These are phyloP conservation scores for Xanthia icteritia DNA, from an alignment of 2,888 invertebrate genomes.

Conservation along the genomic window DNA sequence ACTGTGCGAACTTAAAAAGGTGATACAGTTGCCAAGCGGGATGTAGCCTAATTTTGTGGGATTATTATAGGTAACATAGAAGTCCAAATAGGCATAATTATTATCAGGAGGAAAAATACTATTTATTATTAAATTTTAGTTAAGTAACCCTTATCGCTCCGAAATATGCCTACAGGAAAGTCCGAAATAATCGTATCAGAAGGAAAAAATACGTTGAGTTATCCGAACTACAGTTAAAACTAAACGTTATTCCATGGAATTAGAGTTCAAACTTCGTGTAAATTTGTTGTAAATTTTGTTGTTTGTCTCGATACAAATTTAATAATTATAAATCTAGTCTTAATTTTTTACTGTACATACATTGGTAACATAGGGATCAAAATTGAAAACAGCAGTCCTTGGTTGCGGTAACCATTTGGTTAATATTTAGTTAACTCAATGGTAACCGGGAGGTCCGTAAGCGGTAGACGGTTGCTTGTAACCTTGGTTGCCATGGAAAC, in stretches of 20 bases:
- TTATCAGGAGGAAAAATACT: neutral
- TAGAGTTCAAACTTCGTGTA: neutral
- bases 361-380: constrained; percentile 45
- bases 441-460: constrained; percentile 84
- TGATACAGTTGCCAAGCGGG: neutral
- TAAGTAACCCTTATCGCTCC: neutral
- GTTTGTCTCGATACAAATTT: constrained; percentile 7
- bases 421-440: constrained; percentile 66
- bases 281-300: neutral
- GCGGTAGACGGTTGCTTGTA: constrained; percentile 74
- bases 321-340: constrained; percentile 11
- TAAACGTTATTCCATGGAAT: neutral
- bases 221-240: neutral
- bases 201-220: neutral
- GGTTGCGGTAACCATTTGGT: constrained; percentile 47
- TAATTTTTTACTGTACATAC: constrained; percentile 45
- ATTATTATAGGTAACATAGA: neutral
- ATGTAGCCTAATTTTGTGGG: neutral
- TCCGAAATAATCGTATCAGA: neutral
- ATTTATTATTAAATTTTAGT: neutral
- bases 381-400: constrained; percentile 41
- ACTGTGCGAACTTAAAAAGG: neutral
- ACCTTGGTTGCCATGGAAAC: constrained; percentile 79
- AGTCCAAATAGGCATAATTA: neutral
- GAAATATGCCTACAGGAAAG: neutral